Evolutionary conservation across 2,888 invertebrate genomes (phyloP).

Genomic region (Mimachlamys varia): DNA sequence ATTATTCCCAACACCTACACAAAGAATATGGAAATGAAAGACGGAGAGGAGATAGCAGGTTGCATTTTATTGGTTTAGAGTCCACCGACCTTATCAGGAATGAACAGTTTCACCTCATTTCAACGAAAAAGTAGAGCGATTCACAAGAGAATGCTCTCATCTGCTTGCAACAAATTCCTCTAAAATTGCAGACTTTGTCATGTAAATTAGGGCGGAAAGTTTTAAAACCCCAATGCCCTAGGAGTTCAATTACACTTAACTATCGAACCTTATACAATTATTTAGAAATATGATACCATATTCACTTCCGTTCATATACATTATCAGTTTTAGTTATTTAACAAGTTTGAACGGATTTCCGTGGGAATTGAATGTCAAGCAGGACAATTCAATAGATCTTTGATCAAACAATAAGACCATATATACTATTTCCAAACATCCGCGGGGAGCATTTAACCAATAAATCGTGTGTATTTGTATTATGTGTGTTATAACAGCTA

Average conservation of each 20-base stretch:
- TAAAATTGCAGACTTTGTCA: neutral
- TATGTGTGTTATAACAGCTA: too few species aligned
- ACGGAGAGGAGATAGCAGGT: neutral
- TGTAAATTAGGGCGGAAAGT: constrained; percentile 11
- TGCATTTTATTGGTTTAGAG: neutral
- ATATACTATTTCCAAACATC: too few species aligned
- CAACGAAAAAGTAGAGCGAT: neutral
- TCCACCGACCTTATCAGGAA: neutral
- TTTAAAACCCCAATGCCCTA: neutral
- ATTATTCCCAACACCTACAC: neutral
- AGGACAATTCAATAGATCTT: neutral
- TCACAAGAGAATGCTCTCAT: neutral
- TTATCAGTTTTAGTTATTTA: neutral
- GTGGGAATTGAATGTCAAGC: neutral
- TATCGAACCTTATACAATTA: neutral
- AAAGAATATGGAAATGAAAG: neutral
- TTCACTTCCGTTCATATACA: neutral
- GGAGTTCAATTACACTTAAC: neutral
- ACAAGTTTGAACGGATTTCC: neutral
- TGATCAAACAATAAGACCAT: neutral
- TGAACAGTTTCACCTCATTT: neutral
- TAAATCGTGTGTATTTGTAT: too few species aligned
- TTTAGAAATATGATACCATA: neutral
- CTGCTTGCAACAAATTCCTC: neutral
- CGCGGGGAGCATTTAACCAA: too few species aligned